Percentiles rank a stretch among this genome's conserved stretches.
Evolutionary conservation across 2,888 invertebrate genomes (phyloP).

Genomic region (Xylophagus ater): DNA sequence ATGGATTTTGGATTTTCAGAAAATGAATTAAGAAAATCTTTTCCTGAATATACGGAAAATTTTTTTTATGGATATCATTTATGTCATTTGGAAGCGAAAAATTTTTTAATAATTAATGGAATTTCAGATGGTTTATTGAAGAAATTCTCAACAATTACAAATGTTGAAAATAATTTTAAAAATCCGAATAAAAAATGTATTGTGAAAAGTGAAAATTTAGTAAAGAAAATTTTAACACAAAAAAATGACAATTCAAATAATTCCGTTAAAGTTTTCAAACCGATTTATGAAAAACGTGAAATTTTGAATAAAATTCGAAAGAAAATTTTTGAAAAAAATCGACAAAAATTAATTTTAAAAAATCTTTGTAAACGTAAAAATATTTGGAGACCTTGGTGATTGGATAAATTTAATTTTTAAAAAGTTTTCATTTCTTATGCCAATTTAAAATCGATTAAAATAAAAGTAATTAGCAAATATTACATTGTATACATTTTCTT

Average conservation of each 20-base stretch:
- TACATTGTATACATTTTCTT: not conserved
- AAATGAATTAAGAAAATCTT: too few relatives aligned
- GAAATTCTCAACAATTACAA: not conserved
- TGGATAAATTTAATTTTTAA: not conserved
- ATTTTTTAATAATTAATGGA: constrained; percentile 7
- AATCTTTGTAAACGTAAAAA: not conserved
- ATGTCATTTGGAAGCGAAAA: constrained; percentile 7
- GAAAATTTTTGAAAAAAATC: constrained; percentile 6
- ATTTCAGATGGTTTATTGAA: constrained; percentile 4
- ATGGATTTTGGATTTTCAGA: too few relatives aligned
- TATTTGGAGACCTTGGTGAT: constrained; percentile 9
- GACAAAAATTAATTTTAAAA: constrained; percentile 1
- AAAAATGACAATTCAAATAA: too few relatives aligned
- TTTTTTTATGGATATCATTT: constrained; percentile 1
- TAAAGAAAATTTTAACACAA: too few relatives aligned
- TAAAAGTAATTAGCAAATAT: not conserved
- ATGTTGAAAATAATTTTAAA: not conserved
- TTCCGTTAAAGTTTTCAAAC: too few relatives aligned
- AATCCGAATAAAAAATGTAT: not conserved
- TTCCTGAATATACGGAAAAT: too few relatives aligned
- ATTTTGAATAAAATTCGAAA: constrained; percentile 6
- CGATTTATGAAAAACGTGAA: too few relatives aligned
- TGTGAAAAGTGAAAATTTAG: not conserved
- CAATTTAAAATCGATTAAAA: too few relatives aligned
- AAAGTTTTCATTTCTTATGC: not conserved